Conservation (phyloP, 1,140 invertebrate species). For the roundworm (Caenorhabditis elegans) region WBcel235 BX284604.4:10585001-10585500, state of each 20-base stretch:
- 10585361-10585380: not conserved
- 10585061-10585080: too few relatives aligned
- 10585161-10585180: too few relatives aligned
- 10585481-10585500: too few relatives aligned
- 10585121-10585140: too few relatives aligned
- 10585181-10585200: too few relatives aligned
- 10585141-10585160: too few relatives aligned
- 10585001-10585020: constrained; percentile 20
- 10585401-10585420: constrained; percentile 11
- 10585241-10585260: constrained; percentile 7
- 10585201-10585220: too few relatives aligned
- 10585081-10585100: too few relatives aligned
- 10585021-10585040: not conserved
- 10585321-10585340: not conserved
- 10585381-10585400: not conserved
- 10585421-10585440: not conserved
- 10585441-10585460: not conserved
- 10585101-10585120: too few relatives aligned
- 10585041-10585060: too few relatives aligned
- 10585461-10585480: too few relatives aligned
- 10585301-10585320: constrained; percentile 36
- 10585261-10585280: constrained; percentile 34
- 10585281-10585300: constrained; percentile 34
- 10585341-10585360: not conserved
- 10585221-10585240: too few relatives aligned